Evolutionary conservation across 1,140 invertebrate genomes (phyloP).

Genomic region (Eumaeus atala): DNA sequence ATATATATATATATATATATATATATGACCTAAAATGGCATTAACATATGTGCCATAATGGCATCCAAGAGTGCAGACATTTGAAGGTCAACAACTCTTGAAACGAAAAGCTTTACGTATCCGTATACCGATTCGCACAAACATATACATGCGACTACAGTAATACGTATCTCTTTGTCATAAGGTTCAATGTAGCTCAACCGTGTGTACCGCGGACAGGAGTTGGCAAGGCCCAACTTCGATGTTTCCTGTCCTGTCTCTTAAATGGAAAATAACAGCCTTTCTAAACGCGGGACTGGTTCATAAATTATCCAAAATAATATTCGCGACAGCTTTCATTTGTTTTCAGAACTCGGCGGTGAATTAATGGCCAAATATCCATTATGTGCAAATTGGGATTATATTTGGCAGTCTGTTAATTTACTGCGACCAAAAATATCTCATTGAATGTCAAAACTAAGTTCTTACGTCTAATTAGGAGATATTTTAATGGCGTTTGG

Average conservation of each 20-base stretch:
- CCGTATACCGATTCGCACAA: constrained; percentile 34
- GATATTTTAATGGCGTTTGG: too few species aligned
- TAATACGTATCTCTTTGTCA: constrained; percentile 22
- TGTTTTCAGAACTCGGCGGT: neutral
- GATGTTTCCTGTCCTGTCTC: constrained; percentile 36
- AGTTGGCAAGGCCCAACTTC: constrained; percentile 34
- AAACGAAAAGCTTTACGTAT: constrained; percentile 53
- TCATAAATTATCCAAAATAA: constrained; percentile 5
- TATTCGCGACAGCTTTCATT: constrained; percentile 5
- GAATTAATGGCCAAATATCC: too few species aligned
- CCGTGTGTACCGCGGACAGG: constrained; percentile 10
- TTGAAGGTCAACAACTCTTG: constrained; percentile 56
- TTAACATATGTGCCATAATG: constrained; percentile 22
- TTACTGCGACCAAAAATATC: too few species aligned
- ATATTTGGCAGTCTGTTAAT: too few species aligned
- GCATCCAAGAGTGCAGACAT: constrained; percentile 18
- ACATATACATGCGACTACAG: constrained; percentile 17
- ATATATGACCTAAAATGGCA: constrained; percentile 16
- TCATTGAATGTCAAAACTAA: too few species aligned
- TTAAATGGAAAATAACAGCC: constrained; percentile 34
- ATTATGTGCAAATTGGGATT: too few species aligned
- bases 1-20: too few species aligned
- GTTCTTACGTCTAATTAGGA: too few species aligned
- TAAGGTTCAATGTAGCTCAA: constrained; percentile 30
- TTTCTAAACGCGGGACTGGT: constrained; percentile 26